Evolutionary conservation across 2,888 invertebrate genomes (phyloP).

Genomic region (Thysanoteuthis rhombus): DNA sequence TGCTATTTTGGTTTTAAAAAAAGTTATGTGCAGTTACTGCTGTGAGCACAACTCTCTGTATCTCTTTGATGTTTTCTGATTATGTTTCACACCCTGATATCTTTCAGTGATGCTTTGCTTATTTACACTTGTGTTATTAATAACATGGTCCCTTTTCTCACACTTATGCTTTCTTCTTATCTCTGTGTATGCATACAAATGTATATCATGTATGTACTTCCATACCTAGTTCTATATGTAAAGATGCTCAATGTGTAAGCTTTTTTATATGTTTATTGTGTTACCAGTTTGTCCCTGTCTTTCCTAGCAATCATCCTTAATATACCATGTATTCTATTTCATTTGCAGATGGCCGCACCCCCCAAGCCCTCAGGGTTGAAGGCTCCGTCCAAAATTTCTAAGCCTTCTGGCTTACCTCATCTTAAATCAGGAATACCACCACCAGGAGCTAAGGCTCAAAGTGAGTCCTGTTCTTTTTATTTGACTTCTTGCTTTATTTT

Average conservation of each 20-base stretch:
- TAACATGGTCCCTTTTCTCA: background rate
- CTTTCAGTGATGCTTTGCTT: background rate
- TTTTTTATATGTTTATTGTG: background rate
- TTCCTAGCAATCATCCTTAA: background rate
- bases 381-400: slow-evolving; percentile 56
- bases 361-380: slow-evolving; percentile 60
- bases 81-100: background rate
- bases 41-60: no score
- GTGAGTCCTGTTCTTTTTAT: slow-evolving; percentile 45
- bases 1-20: no score
- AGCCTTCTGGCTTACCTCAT: slow-evolving; percentile 49
- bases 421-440: slow-evolving; percentile 48
- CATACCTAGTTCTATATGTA: background rate
- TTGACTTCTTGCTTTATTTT: background rate
- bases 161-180: background rate
- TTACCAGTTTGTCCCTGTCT: background rate
- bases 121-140: background rate
- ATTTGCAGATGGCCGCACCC: slow-evolving; percentile 54
- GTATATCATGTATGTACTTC: background rate
- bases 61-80: background rate
- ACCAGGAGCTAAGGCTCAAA: slow-evolving; percentile 51
- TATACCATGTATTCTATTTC: background rate
- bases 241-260: background rate
- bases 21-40: no score
- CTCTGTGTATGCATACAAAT: background rate